These are phyloP conservation scores for Anadara kagoshimensis DNA, from an alignment of 1,140 invertebrate species.

Conservation along the genomic window DNA sequence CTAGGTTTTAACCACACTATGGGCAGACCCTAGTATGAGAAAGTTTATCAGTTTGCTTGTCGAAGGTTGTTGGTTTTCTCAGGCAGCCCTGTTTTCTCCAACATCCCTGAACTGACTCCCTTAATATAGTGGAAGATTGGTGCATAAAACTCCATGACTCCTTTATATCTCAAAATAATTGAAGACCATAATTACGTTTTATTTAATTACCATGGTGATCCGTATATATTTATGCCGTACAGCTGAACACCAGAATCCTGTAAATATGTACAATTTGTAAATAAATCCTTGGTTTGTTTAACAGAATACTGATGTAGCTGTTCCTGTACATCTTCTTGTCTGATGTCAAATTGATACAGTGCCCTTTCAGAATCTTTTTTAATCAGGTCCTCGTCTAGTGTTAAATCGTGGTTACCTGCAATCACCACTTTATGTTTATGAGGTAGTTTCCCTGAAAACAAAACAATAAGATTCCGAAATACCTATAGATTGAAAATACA, in stretches of 20 bases:
- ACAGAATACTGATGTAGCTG: constrained; percentile 22
- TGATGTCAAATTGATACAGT: constrained; percentile 10
- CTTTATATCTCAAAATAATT: too few relatives aligned
- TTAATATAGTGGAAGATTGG: too few relatives aligned
- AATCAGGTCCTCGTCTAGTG: constrained; percentile 79
- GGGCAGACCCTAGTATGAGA: too few relatives aligned
- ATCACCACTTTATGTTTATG: constrained; percentile 91
- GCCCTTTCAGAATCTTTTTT: constrained; percentile 18
- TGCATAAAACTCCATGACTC: too few relatives aligned
- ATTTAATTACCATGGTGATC: constrained; percentile 13
- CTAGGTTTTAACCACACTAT: too few relatives aligned
- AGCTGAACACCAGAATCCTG: constrained; percentile 82
- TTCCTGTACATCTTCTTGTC: constrained; percentile 1
- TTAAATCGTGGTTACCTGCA: constrained; percentile 91
- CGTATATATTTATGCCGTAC: constrained; percentile 81
- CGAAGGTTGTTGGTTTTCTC: too few relatives aligned
- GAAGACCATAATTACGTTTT: too few relatives aligned
- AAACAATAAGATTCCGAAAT: not conserved
- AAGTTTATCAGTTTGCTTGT: too few relatives aligned
- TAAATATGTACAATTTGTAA: constrained; percentile 87
- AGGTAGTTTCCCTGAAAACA: constrained; percentile 78
- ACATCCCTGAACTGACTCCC: too few relatives aligned
- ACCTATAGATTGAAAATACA: too few relatives aligned
- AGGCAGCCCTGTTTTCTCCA: too few relatives aligned
- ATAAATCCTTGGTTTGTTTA: constrained; percentile 49